Conservation (phyloP, 2,797 vertebrate species). For the Chaetodon trifasciatus region DNA sequence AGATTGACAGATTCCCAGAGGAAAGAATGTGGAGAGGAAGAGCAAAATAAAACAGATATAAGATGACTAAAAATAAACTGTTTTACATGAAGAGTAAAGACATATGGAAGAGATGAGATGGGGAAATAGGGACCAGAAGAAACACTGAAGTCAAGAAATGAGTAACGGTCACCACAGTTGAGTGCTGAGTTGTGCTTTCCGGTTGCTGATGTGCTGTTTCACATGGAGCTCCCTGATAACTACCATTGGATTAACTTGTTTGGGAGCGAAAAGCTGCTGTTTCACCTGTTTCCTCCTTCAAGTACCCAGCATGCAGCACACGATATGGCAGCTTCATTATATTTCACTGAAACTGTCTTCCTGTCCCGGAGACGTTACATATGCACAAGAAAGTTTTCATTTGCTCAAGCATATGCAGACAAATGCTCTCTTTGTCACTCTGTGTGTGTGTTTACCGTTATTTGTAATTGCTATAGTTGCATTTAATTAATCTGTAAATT, state of each 20-base stretch:
- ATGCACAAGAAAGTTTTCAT: background rate
- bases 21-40: background rate
- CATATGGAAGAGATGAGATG: background rate
- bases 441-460: background rate
- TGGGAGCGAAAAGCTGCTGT: background rate
- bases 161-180: background rate
- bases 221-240: no score
- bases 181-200: background rate
- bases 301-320: background rate
- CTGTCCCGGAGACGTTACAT: background rate
- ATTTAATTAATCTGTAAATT: background rate
- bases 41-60: background rate
- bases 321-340: background rate
- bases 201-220: background rate
- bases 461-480: background rate
- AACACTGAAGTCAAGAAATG: background rate
- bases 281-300: background rate
- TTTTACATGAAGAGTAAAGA: background rate
- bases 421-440: background rate
- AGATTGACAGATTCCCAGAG: slow-evolving; percentile 15
- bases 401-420: background rate
- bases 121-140: background rate
- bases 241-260: background rate
- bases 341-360: background rate
- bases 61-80: slow-evolving; percentile 11